These are phyloP conservation scores for Heliconius nattereri DNA, from an alignment of 1,140 invertebrate genomes.

Conservation along the genomic window DNA sequence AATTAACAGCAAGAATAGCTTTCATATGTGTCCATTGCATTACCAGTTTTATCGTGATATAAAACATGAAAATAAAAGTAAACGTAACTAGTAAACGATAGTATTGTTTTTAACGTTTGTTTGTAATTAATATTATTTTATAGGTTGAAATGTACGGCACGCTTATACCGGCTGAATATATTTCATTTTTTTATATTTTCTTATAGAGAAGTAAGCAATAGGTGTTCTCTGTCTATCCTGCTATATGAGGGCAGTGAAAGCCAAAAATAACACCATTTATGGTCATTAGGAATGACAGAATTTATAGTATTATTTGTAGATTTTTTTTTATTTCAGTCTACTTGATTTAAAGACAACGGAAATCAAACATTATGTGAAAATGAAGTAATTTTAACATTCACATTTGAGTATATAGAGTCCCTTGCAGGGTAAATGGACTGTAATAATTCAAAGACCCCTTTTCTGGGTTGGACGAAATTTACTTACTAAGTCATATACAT, in stretches of 20 bases:
- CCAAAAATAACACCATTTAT: background rate
- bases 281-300: too few relatives aligned
- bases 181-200: background rate
- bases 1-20: background rate
- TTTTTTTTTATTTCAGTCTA: background rate
- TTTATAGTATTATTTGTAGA: too few relatives aligned
- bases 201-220: background rate
- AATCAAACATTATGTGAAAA: background rate
- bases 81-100: background rate
- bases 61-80: conserved; percentile 11
- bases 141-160: background rate
- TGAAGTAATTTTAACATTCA: background rate
- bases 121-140: conserved; percentile 24
- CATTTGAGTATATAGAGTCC: background rate
- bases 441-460: background rate
- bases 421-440: background rate
- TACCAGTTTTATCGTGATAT: background rate
- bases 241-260: background rate
- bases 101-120: conserved; percentile 15
- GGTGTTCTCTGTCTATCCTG: background rate
- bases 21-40: background rate
- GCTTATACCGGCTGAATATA: background rate
- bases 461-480: background rate
- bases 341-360: background rate
- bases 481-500: background rate